phyloP scores from a whole-genome alignment of 2,888 invertebrate species.

The Eudemis profundana region DNA sequence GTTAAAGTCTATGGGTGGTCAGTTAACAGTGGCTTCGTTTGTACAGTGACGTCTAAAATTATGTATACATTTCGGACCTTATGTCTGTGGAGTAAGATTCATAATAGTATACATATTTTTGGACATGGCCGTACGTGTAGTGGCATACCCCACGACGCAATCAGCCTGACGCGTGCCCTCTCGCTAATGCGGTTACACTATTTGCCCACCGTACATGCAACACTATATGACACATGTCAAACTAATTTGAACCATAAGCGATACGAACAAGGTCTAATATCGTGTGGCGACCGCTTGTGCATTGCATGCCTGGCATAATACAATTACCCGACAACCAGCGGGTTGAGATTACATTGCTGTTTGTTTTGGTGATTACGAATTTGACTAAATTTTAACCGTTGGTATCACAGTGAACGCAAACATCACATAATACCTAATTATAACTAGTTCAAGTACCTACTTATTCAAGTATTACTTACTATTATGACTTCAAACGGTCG shows the following conservation, averaged over 20 bases:
- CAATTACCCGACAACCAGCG: constrained; percentile 23
- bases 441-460: not conserved
- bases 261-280: constrained; percentile 10
- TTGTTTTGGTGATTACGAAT: constrained; percentile 34
- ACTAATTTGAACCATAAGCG: not conserved
- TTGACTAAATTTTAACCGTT: constrained; percentile 29
- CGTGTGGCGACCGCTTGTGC: not conserved
- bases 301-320: constrained; percentile 14
- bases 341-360: constrained; percentile 28
- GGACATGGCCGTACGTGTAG: not conserved
- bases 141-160: constrained; percentile 13
- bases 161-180: constrained; percentile 32
- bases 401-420: constrained; percentile 11
- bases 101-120: too few relatives aligned
- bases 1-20: too few relatives aligned
- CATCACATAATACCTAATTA: not conserved
- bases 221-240: not conserved
- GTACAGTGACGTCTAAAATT: too few relatives aligned
- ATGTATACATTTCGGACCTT: too few relatives aligned
- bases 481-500: too few relatives aligned
- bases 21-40: too few relatives aligned
- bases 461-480: not conserved
- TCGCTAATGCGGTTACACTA: constrained; percentile 31
- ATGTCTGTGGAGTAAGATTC: too few relatives aligned
- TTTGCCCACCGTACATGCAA: constrained; percentile 31